Percentiles rank a stretch among this genome's conserved stretches.
These are phyloP conservation scores for Tauraco hartlaubi DNA, from an alignment of 2,797 vertebrate genomes.

Conservation along the genomic window DNA sequence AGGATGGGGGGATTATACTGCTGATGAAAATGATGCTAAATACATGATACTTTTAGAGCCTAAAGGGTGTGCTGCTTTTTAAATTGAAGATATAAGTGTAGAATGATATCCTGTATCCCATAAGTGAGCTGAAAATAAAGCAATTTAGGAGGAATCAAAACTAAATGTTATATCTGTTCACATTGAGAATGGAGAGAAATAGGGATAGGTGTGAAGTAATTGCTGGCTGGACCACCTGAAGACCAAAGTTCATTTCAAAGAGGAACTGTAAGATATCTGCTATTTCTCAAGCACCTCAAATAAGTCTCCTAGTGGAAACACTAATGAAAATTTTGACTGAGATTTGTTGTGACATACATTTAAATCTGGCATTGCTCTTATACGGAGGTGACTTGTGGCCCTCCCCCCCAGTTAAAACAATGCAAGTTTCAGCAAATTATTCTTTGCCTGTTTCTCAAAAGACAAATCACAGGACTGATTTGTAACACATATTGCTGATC, in stretches of 20 bases:
- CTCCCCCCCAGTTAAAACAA: not conserved
- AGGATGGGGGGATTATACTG: not conserved
- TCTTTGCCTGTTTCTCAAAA: not conserved
- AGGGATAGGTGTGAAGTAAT: slow-evolving; percentile 5
- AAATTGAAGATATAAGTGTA: not conserved
- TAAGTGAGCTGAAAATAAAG: not conserved
- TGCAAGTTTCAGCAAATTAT: not conserved
- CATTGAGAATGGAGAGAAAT: not conserved
- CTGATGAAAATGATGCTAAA: not conserved
- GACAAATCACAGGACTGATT: not conserved
- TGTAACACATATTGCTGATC: not conserved
- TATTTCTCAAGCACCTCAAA: not conserved
- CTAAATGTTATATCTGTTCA: not conserved
- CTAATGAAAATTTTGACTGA: not conserved
- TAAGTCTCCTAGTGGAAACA: not conserved
- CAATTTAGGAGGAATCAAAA: not conserved
- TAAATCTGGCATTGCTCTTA: not conserved
- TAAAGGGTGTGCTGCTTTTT: not conserved
- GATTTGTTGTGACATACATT: not conserved
- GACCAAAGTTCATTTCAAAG: slow-evolving; percentile 9
- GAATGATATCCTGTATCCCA: not conserved
- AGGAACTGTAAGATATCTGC: not conserved
- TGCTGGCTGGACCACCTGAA: not conserved
- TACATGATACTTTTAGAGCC: not conserved
- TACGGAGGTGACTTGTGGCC: not conserved